Percentiles rank a stretch among this genome's conserved stretches.
These are phyloP conservation scores for Epinephelus coioides DNA, from an alignment of 2,797 vertebrate genomes.

Conservation along the genomic window DNA sequence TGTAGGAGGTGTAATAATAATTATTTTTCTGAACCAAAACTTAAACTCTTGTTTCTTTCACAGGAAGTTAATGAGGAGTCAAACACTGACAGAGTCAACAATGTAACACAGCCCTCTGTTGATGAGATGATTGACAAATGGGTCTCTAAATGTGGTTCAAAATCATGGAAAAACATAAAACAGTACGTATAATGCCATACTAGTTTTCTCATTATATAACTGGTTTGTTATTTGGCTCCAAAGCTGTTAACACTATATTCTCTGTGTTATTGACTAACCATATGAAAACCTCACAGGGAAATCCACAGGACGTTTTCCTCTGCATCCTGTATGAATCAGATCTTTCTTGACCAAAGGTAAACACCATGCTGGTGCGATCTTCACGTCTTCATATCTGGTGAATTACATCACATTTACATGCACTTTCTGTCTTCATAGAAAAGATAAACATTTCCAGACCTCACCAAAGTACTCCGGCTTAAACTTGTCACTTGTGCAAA, in stretches of 20 bases:
- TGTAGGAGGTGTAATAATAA: not conserved
- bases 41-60: not conserved
- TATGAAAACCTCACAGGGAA: conserved; percentile 65
- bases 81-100: not conserved
- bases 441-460: conserved; percentile 74
- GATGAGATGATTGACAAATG: conserved; percentile 66
- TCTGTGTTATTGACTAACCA: not conserved
- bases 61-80: conserved; percentile 15
- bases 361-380: not conserved
- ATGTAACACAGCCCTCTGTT: conserved; percentile 14
- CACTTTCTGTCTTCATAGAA: conserved; percentile 40
- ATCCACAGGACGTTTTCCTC: conserved; percentile 85
- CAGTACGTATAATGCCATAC: conserved; percentile 57
- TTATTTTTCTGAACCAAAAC: not conserved
- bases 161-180: conserved; percentile 52
- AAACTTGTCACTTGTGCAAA: conserved; percentile 61
- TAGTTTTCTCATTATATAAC: not conserved
- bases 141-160: conserved; percentile 49
- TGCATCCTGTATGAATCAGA: conserved; percentile 85
- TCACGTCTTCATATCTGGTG: not conserved
- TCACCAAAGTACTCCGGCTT: conserved; percentile 67
- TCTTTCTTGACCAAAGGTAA: conserved; percentile 89
- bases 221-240: not conserved
- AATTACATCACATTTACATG: not conserved
- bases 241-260: too few relatives aligned